A percentile compares a stretch with the other conserved stretches of the same genome.
phyloP scores from a whole-genome alignment of 53 echinoderm and acorn worm genomes.

The Paracentrotus lividus region DNA sequence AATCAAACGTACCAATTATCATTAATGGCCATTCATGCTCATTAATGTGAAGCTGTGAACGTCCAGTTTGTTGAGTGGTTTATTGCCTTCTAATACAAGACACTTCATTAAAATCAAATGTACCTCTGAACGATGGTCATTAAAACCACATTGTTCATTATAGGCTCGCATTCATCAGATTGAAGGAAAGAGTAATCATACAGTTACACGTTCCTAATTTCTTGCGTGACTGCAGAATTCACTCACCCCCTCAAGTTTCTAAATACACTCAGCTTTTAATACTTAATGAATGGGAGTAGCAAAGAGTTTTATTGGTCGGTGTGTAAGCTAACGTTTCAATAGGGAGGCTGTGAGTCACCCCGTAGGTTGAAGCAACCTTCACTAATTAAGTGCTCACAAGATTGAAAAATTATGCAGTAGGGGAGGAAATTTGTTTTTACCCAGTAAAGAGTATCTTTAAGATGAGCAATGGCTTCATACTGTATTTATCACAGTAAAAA shows the following conservation, averaged over 20 bases:
- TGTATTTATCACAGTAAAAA: not conserved
- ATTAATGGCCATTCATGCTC: not conserved
- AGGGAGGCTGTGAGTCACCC: constrained; percentile 43
- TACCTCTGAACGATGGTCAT: constrained; percentile 4
- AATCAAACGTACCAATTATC: not conserved
- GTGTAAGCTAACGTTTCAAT: constrained; percentile 31
- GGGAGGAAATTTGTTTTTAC: not conserved
- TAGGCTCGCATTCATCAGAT: not conserved
- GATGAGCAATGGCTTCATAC: not conserved
- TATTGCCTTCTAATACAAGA: not conserved
- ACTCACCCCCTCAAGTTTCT: not conserved
- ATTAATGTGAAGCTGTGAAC: not conserved
- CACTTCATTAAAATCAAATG: constrained; percentile 5
- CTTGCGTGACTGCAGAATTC: not conserved
- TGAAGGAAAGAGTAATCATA: not conserved
- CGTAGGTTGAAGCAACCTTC: constrained; percentile 17
- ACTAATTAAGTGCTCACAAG: constrained; percentile 57
- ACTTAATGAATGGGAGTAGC: constrained; percentile 20
- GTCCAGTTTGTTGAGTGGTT: not conserved
- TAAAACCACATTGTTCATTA: constrained; percentile 2
- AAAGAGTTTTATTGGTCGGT: constrained; percentile 25
- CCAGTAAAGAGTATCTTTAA: not conserved
- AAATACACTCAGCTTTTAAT: not conserved
- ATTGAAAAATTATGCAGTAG: constrained; percentile 52
- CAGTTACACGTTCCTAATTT: constrained; percentile 26